phyloP scores from a whole-genome alignment of 1,140 invertebrate species.

The Trigoniulus corallinus region DNA sequence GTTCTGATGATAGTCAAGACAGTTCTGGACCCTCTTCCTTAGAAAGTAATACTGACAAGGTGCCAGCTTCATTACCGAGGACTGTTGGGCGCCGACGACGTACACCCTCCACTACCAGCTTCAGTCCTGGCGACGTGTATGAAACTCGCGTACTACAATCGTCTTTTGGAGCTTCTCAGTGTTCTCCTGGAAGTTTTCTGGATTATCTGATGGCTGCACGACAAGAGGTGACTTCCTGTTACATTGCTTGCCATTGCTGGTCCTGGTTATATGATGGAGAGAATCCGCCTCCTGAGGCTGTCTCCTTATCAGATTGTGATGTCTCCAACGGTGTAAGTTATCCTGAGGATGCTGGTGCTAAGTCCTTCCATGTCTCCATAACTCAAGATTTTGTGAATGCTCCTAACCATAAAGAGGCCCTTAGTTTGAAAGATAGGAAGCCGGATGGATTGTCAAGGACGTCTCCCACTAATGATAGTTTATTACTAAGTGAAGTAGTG shows the following conservation, averaged over 20 bases:
- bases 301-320: too few relatives aligned
- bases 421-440: too few relatives aligned
- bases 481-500: too few relatives aligned
- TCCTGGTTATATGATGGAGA: conserved; percentile 52
- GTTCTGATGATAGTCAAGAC: not conserved
- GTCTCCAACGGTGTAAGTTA: too few relatives aligned
- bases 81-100: conserved; percentile 9
- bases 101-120: too few relatives aligned
- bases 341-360: too few relatives aligned
- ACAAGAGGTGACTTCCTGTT: conserved; percentile 50
- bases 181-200: conserved; percentile 18
- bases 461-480: too few relatives aligned
- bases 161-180: not conserved
- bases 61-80: not conserved
- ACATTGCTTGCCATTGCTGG: conserved; percentile 56
- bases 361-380: not conserved
- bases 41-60: conserved; percentile 11
- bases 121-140: conserved; percentile 7
- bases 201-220: conserved; percentile 55
- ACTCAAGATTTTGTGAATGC: too few relatives aligned
- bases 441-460: too few relatives aligned
- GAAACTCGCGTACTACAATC: not conserved
- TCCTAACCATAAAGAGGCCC: too few relatives aligned
- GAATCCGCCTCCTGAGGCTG: conserved; percentile 23
- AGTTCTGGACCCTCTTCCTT: conserved; percentile 3